Conservation (phyloP, 2,797 vertebrate genomes). For the Acestrorhynchus altus region DNA sequence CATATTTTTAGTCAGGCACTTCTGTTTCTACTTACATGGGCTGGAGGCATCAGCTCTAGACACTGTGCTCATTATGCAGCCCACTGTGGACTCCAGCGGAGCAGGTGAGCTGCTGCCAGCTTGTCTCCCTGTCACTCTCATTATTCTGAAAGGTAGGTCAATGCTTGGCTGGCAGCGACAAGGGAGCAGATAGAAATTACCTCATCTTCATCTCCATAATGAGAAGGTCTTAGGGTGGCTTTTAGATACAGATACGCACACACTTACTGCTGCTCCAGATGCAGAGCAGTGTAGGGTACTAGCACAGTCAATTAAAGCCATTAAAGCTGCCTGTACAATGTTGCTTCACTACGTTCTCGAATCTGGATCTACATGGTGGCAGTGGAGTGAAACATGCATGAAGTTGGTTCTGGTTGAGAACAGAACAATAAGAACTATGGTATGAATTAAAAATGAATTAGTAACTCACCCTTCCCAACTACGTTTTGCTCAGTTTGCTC, state of each 20-base stretch:
- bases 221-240: conserved; percentile 22
- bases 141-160: conserved; percentile 20
- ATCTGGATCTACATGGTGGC: too few species aligned
- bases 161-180: background rate
- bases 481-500: too few species aligned
- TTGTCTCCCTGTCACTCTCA: conserved; percentile 33
- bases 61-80: conserved; percentile 37
- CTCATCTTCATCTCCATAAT: conserved; percentile 49
- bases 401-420: too few species aligned
- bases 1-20: conserved; percentile 26
- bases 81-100: conserved; percentile 10
- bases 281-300: background rate
- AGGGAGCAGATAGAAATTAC: conserved; percentile 47
- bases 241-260: conserved; percentile 32
- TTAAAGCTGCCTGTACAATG: background rate
- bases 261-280: conserved; percentile 5
- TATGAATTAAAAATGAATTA: too few species aligned
- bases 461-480: too few species aligned
- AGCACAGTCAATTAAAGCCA: conserved; percentile 3
- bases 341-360: too few species aligned
- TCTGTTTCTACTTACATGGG: conserved; percentile 20
- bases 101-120: conserved; percentile 40
- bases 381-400: too few species aligned
- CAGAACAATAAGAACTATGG: too few species aligned
- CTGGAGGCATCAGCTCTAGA: conserved; percentile 9